phyloP scores from a whole-genome alignment of 2,888 invertebrate genomes.

The Conistra vaccinii region DNA sequence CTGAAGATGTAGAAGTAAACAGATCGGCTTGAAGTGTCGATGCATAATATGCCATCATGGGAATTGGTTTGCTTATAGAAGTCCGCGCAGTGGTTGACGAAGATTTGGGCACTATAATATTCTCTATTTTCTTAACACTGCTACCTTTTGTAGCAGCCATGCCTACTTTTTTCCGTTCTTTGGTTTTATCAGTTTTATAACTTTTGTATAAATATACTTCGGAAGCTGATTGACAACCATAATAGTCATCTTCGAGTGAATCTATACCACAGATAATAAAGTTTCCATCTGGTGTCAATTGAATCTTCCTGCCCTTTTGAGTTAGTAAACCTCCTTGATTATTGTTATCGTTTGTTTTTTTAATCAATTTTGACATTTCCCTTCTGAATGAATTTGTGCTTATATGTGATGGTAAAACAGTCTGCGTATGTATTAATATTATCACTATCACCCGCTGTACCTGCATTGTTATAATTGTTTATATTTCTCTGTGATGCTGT shows the following conservation, averaged over 20 bases:
- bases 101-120: too few relatives aligned
- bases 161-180: background rate
- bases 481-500: conserved; percentile 10
- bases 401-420: background rate
- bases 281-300: conserved; percentile 26
- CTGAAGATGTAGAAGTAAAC: background rate
- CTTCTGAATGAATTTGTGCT: background rate
- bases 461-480: conserved; percentile 42
- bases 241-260: conserved; percentile 67
- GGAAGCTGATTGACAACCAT: conserved; percentile 54
- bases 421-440: conserved; percentile 3
- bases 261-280: conserved; percentile 61
- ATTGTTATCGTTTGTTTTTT: background rate
- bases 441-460: conserved; percentile 31
- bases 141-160: background rate
- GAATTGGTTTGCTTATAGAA: background rate
- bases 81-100: background rate
- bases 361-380: background rate
- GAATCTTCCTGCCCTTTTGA: conserved; percentile 25
- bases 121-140: background rate
- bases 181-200: background rate
- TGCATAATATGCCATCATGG: background rate
- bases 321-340: background rate
- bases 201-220: background rate
- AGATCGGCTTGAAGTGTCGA: background rate